Percentiles rank a stretch among this genome's conserved stretches.
Evolutionary conservation across 1,140 invertebrate genomes (phyloP).

Genomic region (Phymastichus coffea): DNA sequence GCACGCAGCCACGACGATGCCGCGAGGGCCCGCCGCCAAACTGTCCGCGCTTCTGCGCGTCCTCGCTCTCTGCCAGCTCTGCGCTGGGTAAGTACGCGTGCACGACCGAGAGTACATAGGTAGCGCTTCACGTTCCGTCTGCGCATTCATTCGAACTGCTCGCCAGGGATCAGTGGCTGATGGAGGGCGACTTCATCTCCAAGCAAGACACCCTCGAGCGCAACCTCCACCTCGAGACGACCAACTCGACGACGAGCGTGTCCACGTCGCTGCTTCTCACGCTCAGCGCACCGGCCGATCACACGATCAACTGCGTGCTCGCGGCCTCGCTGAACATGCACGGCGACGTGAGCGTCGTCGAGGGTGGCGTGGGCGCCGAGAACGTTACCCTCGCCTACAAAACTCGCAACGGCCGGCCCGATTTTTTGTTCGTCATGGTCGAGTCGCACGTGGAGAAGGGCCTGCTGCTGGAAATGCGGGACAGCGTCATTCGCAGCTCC

Average conservation of each 20-base stretch:
- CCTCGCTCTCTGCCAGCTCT: not conserved
- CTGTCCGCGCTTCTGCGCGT: too few species aligned
- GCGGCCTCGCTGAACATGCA: constrained; percentile 23
- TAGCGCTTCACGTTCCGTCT: too few species aligned
- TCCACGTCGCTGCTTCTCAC: not conserved
- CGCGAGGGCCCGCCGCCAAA: too few species aligned
- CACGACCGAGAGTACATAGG: too few species aligned
- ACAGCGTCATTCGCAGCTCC: not conserved
- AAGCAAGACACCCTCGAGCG: not conserved
- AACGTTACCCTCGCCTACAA: constrained; percentile 14
- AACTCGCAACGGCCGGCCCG: not conserved
- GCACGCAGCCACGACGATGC: too few species aligned
- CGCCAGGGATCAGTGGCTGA: constrained; percentile 29
- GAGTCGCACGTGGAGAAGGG: not conserved
- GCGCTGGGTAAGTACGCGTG: constrained; percentile 9
- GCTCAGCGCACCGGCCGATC: not conserved
- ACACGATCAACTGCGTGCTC: constrained; percentile 26
- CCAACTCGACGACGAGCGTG: constrained; percentile 15
- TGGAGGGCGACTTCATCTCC: constrained; percentile 25
- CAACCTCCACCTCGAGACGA: constrained; percentile 13
- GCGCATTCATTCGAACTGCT: not conserved
- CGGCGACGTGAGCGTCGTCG: constrained; percentile 23
- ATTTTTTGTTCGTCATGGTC: constrained; percentile 23
- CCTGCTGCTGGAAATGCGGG: not conserved
- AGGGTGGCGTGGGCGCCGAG: constrained; percentile 12